Evolutionary conservation across 2,113 vertebrate genomes (phyloP).

Genomic region (Cyphomyrus plagiostoma): DNA sequence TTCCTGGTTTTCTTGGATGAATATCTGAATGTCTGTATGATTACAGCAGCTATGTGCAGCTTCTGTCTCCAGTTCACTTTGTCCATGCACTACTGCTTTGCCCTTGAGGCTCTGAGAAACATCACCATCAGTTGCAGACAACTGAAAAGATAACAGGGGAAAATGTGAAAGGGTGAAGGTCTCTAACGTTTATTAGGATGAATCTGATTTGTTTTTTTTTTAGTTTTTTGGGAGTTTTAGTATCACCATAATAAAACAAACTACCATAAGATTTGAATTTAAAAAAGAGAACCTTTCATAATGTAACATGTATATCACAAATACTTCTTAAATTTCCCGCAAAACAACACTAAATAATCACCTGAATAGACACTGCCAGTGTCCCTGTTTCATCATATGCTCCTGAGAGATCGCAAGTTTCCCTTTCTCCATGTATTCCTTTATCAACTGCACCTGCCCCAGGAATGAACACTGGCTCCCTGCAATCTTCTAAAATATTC

Average conservation of each 20-base stretch:
- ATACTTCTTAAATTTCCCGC: not conserved
- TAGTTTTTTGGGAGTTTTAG: too few species aligned
- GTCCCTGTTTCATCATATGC: not conserved
- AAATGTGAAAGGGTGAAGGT: conserved; percentile 12
- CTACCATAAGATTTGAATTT: not conserved
- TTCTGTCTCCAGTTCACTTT: conserved; percentile 4
- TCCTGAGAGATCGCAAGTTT: conserved; percentile 25
- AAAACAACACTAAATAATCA: not conserved
- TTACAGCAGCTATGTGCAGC: conserved; percentile 3
- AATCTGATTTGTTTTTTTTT: not conserved
- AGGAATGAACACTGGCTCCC: not conserved
- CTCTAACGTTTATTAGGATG: not conserved
- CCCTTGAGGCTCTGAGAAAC: not conserved
- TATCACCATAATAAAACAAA: not conserved
- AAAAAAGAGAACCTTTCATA: not conserved
- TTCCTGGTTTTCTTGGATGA: not conserved
- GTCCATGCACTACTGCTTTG: conserved; percentile 27
- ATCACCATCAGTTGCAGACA: conserved; percentile 42
- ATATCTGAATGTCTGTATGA: conserved; percentile 1
- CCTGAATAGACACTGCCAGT: not conserved
- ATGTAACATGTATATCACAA: not conserved
- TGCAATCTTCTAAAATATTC: not conserved
- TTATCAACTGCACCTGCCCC: not conserved
- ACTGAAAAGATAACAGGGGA: conserved; percentile 34
- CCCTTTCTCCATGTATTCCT: not conserved